Evolutionary conservation across 2,113 vertebrate species (phyloP), one percentile per base, ranked within the genome.

Genomic region (Madoqua kirkii): DNA sequence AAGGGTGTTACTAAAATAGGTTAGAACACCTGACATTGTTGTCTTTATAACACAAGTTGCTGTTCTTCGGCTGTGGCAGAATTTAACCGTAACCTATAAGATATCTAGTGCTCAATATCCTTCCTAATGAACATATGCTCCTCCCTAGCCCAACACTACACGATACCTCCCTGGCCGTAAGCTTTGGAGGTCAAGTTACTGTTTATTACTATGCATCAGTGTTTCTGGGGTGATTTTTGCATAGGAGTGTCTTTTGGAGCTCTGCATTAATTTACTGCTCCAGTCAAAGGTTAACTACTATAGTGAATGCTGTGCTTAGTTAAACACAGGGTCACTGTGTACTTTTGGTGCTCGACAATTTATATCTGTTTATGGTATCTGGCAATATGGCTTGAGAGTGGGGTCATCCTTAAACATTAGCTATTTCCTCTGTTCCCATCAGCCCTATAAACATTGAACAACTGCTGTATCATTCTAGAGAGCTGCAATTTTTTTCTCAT

Each of bases 1-100:
- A 96, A 91, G 97, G 97, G 93, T 96, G 93, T 98, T 98, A 87
- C 96, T 97, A 97, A 98, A 97, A 90, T 92, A 96, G 98, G 87
- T 89, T 86, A 17, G 60, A 98, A 95, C 95, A 97, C 83, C 97
- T 98, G 98, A 98, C 95, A 95, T 6, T 45, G 93, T 95, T 96
- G 95, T 91, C 94, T 98, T 98, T 97, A 93, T 95, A 97, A 98
- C 96, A 86, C 81, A 97, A 97, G 79, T 91, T 93, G 94, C 98
- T 96, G 78, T 76, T 96, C 84, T 90, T 89, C 71, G 92, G 91
- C 95, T 85, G 54, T 50, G 59, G 87, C 36, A 93, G 90, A 96
- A 95, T 48, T 98, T 92, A 93, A 96, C 31, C 19, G 17, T 76
- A 84, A 90, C 84, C 90, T 31, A 60, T 13, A 95, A 93, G 81